Evolutionary conservation across 1,140 invertebrate species (phyloP).

Genomic region (Bombyx mori): ASM3026992v2 NC_085132.1:5562501-5563000

Average conservation of each 20-base stretch:
- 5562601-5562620: constrained; percentile 5
- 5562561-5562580: not conserved
- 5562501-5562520: too few relatives aligned
- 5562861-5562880: constrained; percentile 9
- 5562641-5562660: constrained; percentile 21
- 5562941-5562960: too few relatives aligned
- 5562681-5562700: constrained; percentile 22
- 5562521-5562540: too few relatives aligned
- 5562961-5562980: too few relatives aligned
- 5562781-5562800: constrained; percentile 2
- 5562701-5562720: constrained; percentile 1
- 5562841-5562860: constrained; percentile 2
- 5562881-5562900: not conserved
- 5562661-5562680: constrained; percentile 28
- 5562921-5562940: too few relatives aligned
- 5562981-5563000: too few relatives aligned
- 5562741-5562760: constrained; percentile 2
- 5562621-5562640: constrained; percentile 26
- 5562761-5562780: constrained; percentile 4
- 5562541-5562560: too few relatives aligned
- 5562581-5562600: not conserved
- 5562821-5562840: constrained; percentile 7
- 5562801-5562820: constrained; percentile 8
- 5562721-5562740: not conserved
- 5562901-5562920: too few relatives aligned